Percentiles rank a stretch among this genome's conserved stretches.
phyloP scores from a whole-genome alignment of 2,113 vertebrate species.

The Macheiramphus alcinus region DNA sequence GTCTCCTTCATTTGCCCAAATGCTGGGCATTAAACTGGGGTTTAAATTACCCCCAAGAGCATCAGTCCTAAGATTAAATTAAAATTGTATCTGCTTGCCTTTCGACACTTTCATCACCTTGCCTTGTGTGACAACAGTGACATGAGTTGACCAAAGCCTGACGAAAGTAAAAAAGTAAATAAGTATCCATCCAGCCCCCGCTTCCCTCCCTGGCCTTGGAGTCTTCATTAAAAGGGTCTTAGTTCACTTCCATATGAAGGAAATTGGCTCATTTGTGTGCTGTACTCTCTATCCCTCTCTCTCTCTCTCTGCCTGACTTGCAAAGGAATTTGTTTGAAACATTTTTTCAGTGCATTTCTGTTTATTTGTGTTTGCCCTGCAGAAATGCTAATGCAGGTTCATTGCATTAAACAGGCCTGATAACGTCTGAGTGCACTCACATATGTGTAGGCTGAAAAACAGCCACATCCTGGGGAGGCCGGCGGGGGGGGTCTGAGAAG shows the following conservation, averaged over 20 bases:
- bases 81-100: background rate
- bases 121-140: background rate
- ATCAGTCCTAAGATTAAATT: background rate
- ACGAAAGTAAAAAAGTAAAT: slow-evolving; percentile 15
- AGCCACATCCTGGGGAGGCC: background rate
- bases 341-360: slow-evolving; percentile 63
- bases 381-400: slow-evolving; percentile 64
- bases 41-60: background rate
- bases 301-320: slow-evolving; percentile 50
- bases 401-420: slow-evolving; percentile 37
- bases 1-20: background rate
- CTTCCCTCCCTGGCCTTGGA: background rate
- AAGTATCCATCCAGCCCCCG: background rate
- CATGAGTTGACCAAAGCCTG: background rate
- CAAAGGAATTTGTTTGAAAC: slow-evolving; percentile 52
- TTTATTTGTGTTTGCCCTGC: slow-evolving; percentile 78
- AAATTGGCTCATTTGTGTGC: slow-evolving; percentile 38
- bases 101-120: background rate
- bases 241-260: slow-evolving; percentile 32
- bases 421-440: slow-evolving; percentile 49
- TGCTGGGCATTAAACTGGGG: background rate
- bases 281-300: background rate
- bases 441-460: slow-evolving; percentile 37
- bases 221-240: slow-evolving; percentile 52
- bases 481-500: background rate